phyloP scores from a whole-genome alignment of 2,113 vertebrate species.

The Dissostichus mawsoni region DNA sequence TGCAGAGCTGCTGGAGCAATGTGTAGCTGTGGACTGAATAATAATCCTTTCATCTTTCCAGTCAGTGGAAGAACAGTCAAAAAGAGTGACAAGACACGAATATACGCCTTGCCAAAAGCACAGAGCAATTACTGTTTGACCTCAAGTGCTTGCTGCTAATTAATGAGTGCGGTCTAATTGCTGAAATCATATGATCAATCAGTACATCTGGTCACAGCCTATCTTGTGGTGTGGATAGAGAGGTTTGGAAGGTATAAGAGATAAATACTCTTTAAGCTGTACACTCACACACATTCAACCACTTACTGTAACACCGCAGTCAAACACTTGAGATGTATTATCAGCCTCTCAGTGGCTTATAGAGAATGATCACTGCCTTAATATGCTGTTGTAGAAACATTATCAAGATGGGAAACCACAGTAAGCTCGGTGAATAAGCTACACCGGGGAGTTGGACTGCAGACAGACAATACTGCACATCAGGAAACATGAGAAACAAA shows the following conservation, averaged over 20 bases:
- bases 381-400: neutral
- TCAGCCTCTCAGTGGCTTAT: neutral
- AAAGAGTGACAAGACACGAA: neutral
- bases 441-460: neutral
- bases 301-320: neutral
- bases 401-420: neutral
- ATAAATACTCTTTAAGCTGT: neutral
- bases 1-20: neutral
- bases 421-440: neutral
- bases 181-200: conserved; percentile 24
- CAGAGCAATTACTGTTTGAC: conserved; percentile 41
- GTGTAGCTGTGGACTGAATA: conserved; percentile 22
- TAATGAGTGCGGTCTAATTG: conserved; percentile 38
- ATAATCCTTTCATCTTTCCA: conserved; percentile 30
- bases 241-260: neutral
- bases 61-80: conserved; percentile 18
- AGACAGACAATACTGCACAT: neutral
- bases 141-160: conserved; percentile 28
- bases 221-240: neutral
- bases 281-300: neutral
- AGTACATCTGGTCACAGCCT: neutral
- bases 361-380: neutral
- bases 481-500: neutral
- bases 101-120: conserved; percentile 20
- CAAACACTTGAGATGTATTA: neutral